Base-by-base conservation (phyloP, 2,888 invertebrate species). In the Netelia melanura region DNA sequence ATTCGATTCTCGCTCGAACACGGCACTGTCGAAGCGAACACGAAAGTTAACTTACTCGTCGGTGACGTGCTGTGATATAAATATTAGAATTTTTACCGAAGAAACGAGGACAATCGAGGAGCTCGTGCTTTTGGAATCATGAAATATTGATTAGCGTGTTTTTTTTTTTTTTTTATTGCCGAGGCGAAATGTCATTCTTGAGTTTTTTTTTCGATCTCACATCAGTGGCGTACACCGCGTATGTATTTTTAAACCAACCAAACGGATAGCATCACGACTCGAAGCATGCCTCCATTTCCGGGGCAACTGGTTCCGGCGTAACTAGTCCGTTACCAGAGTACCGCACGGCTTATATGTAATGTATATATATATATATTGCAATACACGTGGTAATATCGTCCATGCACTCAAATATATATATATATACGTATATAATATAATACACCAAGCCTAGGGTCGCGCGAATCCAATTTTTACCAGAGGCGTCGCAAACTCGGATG, bases 381-480 rank as follows among this genome's bases (percentile, higher is more conserved):
- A 43, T 44, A 38, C 30, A 21, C 61, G 62, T 43, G 70, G 17
- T 72, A 80, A 79, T 52, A 65, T 79, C 64, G 70, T 68, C 23
- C 30, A 23, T 25, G 71, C 10, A 52, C 23, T 52, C 54, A 78
- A 86, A 83, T 77, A 78, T 64, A 17, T 14, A 67, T 71, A 52
- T 44, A 61, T 38, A 23, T 56, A 14, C 54, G 64, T 58, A 58
- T 58, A 58, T 58, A 62, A 38, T 38, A 38, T 52, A 83, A 81
- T 67, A 56, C 70, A 65, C 70, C 56, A 65, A 65, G 81, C 77
- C 64, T 9, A 43, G 48, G 56, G 43, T 77, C 25, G 71, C 56
- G 76, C 71, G 84, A 84, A 86, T 87, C 86, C 83, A 87, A 89
- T 88, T 88, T 87, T 87, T 84, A 72, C 71, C 81, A 48, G 56